Conservation (phyloP, 2,797 vertebrate genomes). For the Anguilla obscura region DNA sequence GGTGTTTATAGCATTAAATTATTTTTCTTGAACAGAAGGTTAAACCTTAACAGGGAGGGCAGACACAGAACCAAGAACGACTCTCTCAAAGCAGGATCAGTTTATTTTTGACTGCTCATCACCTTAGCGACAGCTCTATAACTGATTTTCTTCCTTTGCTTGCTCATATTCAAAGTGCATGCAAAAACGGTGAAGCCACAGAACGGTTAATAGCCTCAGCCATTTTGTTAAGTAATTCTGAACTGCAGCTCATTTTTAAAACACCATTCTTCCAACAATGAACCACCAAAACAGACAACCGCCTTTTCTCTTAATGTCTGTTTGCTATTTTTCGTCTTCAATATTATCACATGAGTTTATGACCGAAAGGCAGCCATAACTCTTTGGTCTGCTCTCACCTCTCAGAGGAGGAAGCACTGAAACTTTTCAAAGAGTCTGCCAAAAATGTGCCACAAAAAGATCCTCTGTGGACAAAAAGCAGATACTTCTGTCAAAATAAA, state of each 20-base stretch:
- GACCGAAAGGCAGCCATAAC: neutral
- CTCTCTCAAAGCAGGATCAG: too few relatives aligned
- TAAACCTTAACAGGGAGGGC: slow-evolving; percentile 45
- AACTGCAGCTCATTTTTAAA: neutral
- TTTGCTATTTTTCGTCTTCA: neutral
- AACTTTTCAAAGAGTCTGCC: neutral
- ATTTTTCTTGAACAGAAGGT: neutral
- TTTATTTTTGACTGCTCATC: neutral
- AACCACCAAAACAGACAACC: neutral
- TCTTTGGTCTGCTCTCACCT: neutral
- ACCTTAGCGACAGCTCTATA: neutral
- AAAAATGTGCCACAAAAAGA: slow-evolving; percentile 17
- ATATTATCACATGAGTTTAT: neutral
- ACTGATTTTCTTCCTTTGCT: neutral
- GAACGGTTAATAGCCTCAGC: neutral
- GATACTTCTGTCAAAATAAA: slow-evolving; percentile 69
- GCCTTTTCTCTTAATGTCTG: neutral
- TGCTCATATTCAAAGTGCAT: neutral
- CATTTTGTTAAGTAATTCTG: neutral
- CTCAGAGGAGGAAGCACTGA: neutral
- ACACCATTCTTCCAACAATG: neutral
- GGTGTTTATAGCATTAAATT: neutral
- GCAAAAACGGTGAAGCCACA: neutral
- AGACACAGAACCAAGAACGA: slow-evolving; percentile 46
- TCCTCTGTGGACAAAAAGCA: slow-evolving; percentile 61